Percentiles rank a stretch among this genome's conserved stretches.
These are phyloP conservation scores for Drosophila bunnanda DNA, from an alignment of 2,888 invertebrate genomes.

Conservation along the genomic window DNA sequence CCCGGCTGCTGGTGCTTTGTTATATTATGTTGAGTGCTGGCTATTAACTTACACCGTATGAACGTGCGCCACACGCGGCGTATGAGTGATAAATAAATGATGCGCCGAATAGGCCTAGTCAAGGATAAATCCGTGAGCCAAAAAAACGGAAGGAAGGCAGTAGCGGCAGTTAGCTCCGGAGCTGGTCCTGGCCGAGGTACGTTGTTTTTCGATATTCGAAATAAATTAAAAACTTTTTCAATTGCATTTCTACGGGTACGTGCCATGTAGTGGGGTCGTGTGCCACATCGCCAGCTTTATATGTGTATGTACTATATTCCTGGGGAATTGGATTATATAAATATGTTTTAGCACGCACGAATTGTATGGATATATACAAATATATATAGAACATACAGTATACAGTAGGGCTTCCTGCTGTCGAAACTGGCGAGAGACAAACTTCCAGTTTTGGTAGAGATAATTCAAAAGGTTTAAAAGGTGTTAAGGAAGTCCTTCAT, in stretches of 20 bases:
- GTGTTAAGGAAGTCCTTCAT: not conserved
- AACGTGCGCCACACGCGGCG: constrained; percentile 58
- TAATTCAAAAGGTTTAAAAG: not conserved
- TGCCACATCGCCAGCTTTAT: not conserved
- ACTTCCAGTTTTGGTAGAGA: rapidly evolving
- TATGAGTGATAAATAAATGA: constrained; percentile 69
- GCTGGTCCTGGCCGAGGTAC: not conserved
- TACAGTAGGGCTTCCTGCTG: constrained; percentile 2
- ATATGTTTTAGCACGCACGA: constrained; percentile 5
- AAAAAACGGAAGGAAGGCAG: not conserved
- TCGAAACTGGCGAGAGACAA: not conserved
- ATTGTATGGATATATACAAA: not conserved
- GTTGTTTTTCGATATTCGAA: constrained; percentile 56
- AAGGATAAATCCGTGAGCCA: constrained; percentile 8
- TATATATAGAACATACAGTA: not conserved
- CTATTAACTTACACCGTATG: constrained; percentile 63
- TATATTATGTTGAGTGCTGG: constrained; percentile 65
- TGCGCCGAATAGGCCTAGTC: constrained; percentile 58
- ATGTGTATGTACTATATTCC: constrained; percentile 1
- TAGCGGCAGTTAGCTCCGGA: not conserved
- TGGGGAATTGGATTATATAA: constrained; percentile 20
- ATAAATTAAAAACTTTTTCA: constrained; percentile 72
- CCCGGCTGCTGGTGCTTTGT: constrained; percentile 39
- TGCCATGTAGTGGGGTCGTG: constrained; percentile 14
- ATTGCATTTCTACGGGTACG: constrained; percentile 53